Evolutionary conservation across 2,797 vertebrate species (phyloP).

Genomic region (Thripadectes ignobilis): DNA sequence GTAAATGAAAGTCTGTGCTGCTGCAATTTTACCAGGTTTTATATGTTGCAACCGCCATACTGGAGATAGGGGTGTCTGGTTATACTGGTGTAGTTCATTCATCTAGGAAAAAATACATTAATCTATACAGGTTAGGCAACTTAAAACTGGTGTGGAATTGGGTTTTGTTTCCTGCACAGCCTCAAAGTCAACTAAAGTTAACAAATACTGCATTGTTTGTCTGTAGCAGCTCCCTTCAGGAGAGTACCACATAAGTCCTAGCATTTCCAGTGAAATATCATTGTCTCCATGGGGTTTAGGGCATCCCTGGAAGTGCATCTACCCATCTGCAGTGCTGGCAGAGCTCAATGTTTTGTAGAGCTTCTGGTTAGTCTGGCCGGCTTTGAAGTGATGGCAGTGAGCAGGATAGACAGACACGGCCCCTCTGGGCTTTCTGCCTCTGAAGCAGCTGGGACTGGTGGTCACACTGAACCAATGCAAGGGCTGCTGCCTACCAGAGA

Average conservation of each 20-base stretch:
- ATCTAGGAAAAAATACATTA: background rate
- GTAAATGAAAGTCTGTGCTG: background rate
- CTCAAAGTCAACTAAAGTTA: background rate
- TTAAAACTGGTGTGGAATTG: background rate
- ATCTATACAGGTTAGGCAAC: background rate
- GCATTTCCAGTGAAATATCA: background rate
- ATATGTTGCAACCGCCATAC: fast-evolving
- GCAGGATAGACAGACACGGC: fast-evolving
- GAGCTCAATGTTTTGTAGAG: background rate
- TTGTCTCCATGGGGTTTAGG: background rate
- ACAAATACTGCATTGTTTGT: background rate
- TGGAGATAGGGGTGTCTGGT: background rate
- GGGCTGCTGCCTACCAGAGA: background rate
- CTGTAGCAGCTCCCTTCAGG: background rate
- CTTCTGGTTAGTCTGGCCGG: background rate
- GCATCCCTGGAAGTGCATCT: background rate
- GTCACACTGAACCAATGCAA: background rate
- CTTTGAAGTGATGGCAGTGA: background rate
- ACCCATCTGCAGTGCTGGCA: background rate
- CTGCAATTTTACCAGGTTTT: background rate
- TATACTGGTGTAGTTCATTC: background rate
- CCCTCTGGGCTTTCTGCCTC: background rate
- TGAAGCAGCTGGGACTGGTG: background rate
- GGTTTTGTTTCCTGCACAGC: background rate
- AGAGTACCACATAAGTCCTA: background rate